Evolutionary conservation across 2,113 vertebrate species (phyloP).

Genomic region (Pollachius pollachius): DNA sequence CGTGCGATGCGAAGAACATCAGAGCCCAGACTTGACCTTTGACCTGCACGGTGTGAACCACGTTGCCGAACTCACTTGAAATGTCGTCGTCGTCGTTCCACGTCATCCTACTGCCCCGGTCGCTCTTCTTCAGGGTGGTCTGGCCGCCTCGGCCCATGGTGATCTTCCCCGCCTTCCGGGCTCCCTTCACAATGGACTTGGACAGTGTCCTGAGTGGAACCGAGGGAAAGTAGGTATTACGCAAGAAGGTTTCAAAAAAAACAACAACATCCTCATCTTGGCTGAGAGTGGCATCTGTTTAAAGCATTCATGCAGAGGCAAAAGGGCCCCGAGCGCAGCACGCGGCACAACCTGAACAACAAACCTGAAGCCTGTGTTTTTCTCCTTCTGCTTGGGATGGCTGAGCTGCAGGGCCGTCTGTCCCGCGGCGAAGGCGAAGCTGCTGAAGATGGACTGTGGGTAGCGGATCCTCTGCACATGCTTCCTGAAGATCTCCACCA

Average conservation of each 20-base stretch:
- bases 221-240: too few species aligned
- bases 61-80: constrained; percentile 78
- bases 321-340: too few species aligned
- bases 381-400: constrained; percentile 95
- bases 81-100: constrained; percentile 94
- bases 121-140: constrained; percentile 86
- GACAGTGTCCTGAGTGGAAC: constrained; percentile 82
- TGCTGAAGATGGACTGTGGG: constrained; percentile 92
- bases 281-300: background rate
- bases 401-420: constrained; percentile 87
- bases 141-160: constrained; percentile 93
- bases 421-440: constrained; percentile 92
- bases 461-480: constrained; percentile 94
- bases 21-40: background rate
- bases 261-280: background rate
- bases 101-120: constrained; percentile 81
- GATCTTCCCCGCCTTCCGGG: constrained; percentile 95
- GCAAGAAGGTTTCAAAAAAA: too few species aligned
- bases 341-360: constrained; percentile 12
- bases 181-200: constrained; percentile 95
- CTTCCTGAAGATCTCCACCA: constrained; percentile 96
- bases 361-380: constrained; percentile 96
- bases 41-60: background rate
- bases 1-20: background rate
- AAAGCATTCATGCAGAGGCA: background rate